Conservation (phyloP, 2,113 vertebrate genomes). For the Eurypyga helias region DNA sequence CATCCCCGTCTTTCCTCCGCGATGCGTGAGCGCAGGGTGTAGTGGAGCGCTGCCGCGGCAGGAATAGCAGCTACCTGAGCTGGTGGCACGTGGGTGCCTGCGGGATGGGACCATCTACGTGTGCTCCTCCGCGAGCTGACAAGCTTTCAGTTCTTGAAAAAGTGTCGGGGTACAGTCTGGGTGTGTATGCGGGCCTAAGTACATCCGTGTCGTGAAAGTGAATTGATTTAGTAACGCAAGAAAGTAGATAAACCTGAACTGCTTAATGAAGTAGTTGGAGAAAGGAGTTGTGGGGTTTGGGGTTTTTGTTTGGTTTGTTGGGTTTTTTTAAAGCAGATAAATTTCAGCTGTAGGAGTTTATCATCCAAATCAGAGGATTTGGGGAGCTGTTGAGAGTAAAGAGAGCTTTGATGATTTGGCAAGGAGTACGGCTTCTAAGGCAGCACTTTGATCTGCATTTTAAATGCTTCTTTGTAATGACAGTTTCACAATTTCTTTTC, state of each 20-base stretch:
- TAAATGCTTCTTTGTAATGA: conserved; percentile 66
- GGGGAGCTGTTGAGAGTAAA: conserved; percentile 39
- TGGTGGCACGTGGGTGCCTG: not conserved
- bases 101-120: rapidly evolving
- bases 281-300: not conserved
- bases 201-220: not conserved
- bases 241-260: not conserved
- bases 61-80: not conserved
- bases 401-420: conserved; percentile 50
- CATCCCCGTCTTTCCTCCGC: not conserved
- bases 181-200: not conserved
- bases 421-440: conserved; percentile 5
- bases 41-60: not conserved
- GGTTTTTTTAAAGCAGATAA: not conserved
- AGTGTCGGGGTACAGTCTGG: not conserved
- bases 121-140: not conserved
- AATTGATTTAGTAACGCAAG: not conserved
- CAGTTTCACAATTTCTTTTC: conserved; percentile 8
- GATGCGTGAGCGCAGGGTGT: rapidly evolving
- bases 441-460: conserved; percentile 54
- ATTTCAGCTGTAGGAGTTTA: conserved; percentile 20
- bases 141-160: not conserved
- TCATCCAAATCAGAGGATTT: conserved; percentile 34
- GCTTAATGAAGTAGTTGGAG: not conserved
- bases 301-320: not conserved